A percentile compares a stretch with the other conserved stretches of the same genome.
phyloP scores from a whole-genome alignment of 2,888 invertebrate genomes.

The Chaetogeoica ovagalla region DNA sequence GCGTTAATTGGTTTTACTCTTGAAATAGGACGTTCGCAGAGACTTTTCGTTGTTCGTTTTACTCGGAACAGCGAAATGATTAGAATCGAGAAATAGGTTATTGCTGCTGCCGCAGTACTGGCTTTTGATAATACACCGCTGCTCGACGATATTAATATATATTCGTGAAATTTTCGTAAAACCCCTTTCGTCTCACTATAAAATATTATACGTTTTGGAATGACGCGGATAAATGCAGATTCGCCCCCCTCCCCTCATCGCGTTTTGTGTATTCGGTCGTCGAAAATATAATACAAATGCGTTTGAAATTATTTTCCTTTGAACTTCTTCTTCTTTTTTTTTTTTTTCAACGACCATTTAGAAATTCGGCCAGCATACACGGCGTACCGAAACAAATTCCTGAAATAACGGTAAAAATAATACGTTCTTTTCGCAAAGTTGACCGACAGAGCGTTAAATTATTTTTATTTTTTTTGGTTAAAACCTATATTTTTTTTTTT shows the following conservation, averaged over 20 bases:
- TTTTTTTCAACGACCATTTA: conserved; percentile 3
- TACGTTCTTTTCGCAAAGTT: background rate
- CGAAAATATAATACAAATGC: background rate
- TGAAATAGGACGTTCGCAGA: background rate
- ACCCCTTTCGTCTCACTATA: background rate
- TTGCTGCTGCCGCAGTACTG: background rate
- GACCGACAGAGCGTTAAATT: conserved; percentile 31
- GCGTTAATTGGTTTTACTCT: background rate
- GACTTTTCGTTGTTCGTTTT: too few relatives aligned
- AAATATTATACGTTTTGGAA: background rate
- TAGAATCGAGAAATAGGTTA: background rate
- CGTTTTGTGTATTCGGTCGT: background rate
- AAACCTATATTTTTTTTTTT: conserved; percentile 35
- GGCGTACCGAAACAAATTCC: background rate
- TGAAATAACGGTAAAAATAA: conserved; percentile 4
- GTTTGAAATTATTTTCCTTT: conserved; percentile 26
- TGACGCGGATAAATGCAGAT: background rate
- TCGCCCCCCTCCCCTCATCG: too few relatives aligned
- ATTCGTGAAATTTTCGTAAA: background rate
- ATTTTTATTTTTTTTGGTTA: conserved; percentile 29
- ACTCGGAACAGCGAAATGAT: too few relatives aligned
- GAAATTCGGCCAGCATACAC: background rate
- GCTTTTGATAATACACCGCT: background rate
- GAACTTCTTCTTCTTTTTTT: background rate
- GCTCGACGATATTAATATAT: background rate